phyloP scores from a whole-genome alignment of 2,888 invertebrate species.

The Morpho deidamia region DNA sequence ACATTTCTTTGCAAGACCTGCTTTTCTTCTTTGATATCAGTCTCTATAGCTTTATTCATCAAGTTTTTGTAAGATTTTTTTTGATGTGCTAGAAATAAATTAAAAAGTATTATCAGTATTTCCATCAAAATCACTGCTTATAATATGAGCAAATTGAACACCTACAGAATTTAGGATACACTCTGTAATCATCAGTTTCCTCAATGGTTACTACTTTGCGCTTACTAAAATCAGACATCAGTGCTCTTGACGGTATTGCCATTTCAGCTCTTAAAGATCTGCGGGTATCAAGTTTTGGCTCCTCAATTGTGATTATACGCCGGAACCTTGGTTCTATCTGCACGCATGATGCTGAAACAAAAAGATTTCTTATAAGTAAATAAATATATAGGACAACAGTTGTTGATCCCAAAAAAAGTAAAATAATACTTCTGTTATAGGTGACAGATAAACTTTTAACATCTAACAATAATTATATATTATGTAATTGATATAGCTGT shows the following conservation, averaged over 20 bases:
- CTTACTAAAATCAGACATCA: constrained; percentile 37
- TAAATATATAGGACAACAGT: no score
- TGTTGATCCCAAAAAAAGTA: no score
- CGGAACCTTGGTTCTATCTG: constrained; percentile 47
- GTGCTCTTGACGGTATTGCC: constrained; percentile 29
- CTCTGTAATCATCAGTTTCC: constrained; percentile 51
- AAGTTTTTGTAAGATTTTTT: constrained; percentile 32
- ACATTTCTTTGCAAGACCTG: constrained; percentile 33
- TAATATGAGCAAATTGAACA: constrained; percentile 17
- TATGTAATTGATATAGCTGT: no score
- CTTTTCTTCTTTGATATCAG: constrained; percentile 37
- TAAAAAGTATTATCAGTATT: not conserved
- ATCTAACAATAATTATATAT: no score
- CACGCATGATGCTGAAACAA: constrained; percentile 40
- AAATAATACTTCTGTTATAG: no score
- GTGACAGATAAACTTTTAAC: no score
- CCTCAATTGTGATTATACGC: constrained; percentile 49
- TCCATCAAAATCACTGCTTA: no score
- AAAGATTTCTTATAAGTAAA: not conserved
- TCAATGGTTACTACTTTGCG: constrained; percentile 60
- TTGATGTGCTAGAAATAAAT: constrained; percentile 36
- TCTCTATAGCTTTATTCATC: constrained; percentile 33
- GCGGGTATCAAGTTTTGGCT: constrained; percentile 35
- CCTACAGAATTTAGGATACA: constrained; percentile 51
- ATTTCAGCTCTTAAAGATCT: constrained; percentile 43